These are phyloP conservation scores for Eretmochelys imbricata DNA, from an alignment of 2,113 vertebrate species.

Conservation along the genomic window DNA sequence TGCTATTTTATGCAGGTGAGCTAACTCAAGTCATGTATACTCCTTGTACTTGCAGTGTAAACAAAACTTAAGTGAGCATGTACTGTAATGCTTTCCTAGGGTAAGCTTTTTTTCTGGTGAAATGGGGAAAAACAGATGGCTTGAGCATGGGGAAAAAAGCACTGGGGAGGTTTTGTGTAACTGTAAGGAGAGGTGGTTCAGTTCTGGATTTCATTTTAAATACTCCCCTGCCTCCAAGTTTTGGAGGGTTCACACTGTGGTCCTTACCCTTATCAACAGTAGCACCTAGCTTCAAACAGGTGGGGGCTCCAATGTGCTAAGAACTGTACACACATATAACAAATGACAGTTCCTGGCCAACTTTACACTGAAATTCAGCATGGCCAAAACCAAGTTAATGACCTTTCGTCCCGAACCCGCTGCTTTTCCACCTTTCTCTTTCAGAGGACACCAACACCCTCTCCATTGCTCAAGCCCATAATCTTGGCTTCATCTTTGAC, in stretches of 20 bases:
- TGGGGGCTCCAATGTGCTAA: neutral
- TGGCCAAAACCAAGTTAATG: neutral
- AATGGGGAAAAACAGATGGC: neutral
- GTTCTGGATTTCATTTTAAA: neutral
- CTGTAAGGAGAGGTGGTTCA: neutral
- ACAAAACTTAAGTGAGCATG: neutral
- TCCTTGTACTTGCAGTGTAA: neutral
- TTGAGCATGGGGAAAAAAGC: neutral
- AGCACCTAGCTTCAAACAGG: neutral
- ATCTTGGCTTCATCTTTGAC: conserved; percentile 3
- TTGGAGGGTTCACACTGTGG: neutral
- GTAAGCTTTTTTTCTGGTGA: conserved; percentile 11
- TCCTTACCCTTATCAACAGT: neutral
- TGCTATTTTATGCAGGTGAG: neutral
- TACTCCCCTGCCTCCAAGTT: neutral
- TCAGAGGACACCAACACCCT: neutral
- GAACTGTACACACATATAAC: neutral
- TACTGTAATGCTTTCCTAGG: conserved; percentile 9
- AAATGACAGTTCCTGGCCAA: neutral
- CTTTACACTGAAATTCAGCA: neutral
- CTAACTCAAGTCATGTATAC: neutral
- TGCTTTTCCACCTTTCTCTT: neutral
- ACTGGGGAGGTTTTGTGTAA: neutral
- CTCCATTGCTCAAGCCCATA: neutral
- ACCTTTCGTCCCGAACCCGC: neutral